These are phyloP conservation scores for Frankliniella intonsa DNA, from an alignment of 2,888 invertebrate genomes.

Conservation along the genomic window DNA sequence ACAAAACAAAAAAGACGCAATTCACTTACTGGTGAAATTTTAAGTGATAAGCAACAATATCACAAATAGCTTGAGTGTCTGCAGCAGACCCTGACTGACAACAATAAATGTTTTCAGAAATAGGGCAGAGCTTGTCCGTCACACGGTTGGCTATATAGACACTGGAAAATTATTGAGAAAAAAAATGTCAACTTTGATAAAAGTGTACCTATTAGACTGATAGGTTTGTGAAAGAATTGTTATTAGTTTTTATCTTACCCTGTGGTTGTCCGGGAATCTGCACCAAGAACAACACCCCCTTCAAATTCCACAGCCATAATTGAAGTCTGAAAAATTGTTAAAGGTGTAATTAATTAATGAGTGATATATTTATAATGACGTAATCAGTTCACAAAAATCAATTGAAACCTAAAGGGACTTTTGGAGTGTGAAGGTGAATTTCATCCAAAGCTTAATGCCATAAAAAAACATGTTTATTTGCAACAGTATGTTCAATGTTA, in stretches of 20 bases:
- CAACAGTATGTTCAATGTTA: no score
- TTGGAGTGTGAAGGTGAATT: no score
- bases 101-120: conserved; percentile 93
- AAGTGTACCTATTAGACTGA: not conserved
- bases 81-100: conserved; percentile 98
- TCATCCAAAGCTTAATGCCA: not conserved
- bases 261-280: conserved; percentile 93
- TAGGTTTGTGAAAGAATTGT: not conserved
- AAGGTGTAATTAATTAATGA: not conserved
- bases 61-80: conserved; percentile 96
- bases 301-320: conserved; percentile 95
- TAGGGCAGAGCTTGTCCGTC: conserved; percentile 90
- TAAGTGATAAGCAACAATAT: conserved; percentile 90
- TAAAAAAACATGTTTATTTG: not conserved
- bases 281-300: conserved; percentile 94
- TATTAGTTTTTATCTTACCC: conserved; percentile 53
- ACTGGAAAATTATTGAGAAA: conserved; percentile 46
- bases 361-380: no score
- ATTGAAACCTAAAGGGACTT: no score
- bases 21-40: conserved; percentile 71
- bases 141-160: conserved; percentile 93
- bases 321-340: conserved; percentile 64
- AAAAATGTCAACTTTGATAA: no score
- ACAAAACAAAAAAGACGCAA: no score
- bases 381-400: no score